Evolutionary conservation across 2,888 invertebrate genomes (phyloP).

Genomic region (Arenicola marina): DNA sequence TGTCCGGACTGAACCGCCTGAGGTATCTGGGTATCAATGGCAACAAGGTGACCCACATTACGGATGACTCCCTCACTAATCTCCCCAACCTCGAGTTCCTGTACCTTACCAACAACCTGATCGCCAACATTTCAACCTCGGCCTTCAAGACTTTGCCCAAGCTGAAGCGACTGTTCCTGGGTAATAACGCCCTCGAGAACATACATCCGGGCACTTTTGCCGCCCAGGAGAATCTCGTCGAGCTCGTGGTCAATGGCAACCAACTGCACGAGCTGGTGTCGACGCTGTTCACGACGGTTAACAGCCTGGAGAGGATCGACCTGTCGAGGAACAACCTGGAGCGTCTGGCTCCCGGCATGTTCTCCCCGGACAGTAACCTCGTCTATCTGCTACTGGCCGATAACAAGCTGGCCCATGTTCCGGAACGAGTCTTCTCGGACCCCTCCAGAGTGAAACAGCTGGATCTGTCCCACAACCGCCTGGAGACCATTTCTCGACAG

Average conservation of each 20-base stretch:
- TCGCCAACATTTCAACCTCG: background rate
- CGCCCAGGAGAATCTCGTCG: background rate
- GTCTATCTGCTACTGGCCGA: background rate
- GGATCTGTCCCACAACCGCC: background rate
- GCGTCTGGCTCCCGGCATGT: background rate
- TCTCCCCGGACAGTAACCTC: background rate
- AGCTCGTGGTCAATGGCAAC: background rate
- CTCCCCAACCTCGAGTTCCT: background rate
- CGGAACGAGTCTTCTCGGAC: background rate
- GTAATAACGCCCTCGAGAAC: background rate
- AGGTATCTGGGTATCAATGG: background rate
- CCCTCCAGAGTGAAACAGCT: background rate
- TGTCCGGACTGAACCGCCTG: background rate
- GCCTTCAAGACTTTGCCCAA: background rate
- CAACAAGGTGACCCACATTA: background rate
- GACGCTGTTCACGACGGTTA: background rate
- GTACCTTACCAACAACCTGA: background rate
- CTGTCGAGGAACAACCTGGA: background rate
- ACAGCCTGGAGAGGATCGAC: background rate
- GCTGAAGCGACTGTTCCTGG: background rate
- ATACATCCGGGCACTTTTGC: background rate
- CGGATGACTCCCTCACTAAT: background rate
- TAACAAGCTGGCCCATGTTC: background rate
- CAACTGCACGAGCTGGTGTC: background rate
- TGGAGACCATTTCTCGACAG: background rate